phyloP scores from a whole-genome alignment of 2,113 vertebrate species.

The Aphyosemion australe region DNA sequence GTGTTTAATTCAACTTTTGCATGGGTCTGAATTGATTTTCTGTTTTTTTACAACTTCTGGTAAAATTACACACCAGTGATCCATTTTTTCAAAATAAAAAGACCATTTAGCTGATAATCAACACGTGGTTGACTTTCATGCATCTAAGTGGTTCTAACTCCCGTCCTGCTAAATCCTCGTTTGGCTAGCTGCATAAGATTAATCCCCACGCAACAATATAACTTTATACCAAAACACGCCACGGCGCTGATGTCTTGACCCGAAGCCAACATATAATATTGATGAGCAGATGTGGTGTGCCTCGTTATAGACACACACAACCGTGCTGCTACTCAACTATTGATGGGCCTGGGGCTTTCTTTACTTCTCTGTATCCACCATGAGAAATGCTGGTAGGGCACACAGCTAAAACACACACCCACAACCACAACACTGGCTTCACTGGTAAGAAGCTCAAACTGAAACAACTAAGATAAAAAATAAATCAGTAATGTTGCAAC shows the following conservation, averaged over 20 bases:
- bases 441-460: constrained; percentile 11
- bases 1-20: too few species aligned
- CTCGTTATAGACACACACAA: constrained; percentile 79
- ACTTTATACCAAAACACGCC: constrained; percentile 49
- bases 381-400: constrained; percentile 56
- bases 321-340: constrained; percentile 75
- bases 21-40: too few species aligned
- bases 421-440: constrained; percentile 16
- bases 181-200: constrained; percentile 43
- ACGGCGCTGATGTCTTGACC: constrained; percentile 53
- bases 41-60: too few species aligned
- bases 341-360: constrained; percentile 76
- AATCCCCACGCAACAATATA: constrained; percentile 33
- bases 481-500: background rate
- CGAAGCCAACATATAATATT: constrained; percentile 78
- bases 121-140: background rate
- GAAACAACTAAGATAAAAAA: background rate
- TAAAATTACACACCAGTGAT: too few species aligned
- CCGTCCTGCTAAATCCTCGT: constrained; percentile 37
- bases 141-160: constrained; percentile 13
- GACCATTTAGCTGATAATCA: constrained; percentile 2
- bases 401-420: constrained; percentile 48
- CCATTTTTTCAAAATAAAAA: too few species aligned
- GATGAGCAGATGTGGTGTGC: constrained; percentile 73
- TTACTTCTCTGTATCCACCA: constrained; percentile 57